Percentiles rank a stretch among this genome's conserved stretches.
phyloP scores from a whole-genome alignment of 1,140 invertebrate genomes.

The Conus ventricosus region DNA sequence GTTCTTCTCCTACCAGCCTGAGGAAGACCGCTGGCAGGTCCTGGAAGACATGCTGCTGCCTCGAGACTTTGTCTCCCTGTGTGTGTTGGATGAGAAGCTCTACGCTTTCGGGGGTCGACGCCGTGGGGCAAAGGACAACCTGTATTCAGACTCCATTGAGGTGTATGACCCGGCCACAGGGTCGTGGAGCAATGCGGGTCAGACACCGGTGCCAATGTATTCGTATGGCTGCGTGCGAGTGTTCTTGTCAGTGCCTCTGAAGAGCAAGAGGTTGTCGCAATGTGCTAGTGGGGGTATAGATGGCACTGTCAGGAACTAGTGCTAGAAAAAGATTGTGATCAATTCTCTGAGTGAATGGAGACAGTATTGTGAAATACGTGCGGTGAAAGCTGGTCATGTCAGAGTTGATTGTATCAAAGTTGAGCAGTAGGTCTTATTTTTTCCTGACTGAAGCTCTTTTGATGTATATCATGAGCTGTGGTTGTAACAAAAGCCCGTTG shows the following conservation, averaged over 20 bases:
- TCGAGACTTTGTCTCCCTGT: constrained; percentile 68
- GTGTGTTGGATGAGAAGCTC: constrained; percentile 67
- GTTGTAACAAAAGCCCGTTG: no score
- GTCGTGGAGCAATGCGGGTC: constrained; percentile 61
- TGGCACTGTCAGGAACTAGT: not conserved
- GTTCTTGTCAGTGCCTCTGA: constrained; percentile 44
- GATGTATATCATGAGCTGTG: no score
- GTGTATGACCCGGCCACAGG: constrained; percentile 61
- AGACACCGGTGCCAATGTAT: constrained; percentile 68
- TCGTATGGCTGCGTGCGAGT: constrained; percentile 70
- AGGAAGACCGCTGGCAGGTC: constrained; percentile 63
- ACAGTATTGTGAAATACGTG: no score
- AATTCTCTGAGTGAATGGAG: not conserved
- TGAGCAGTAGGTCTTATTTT: no score
- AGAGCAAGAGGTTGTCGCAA: not conserved
- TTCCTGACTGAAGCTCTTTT: no score
- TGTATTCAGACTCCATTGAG: constrained; percentile 69
- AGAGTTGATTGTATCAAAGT: no score
- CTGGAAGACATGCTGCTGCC: constrained; percentile 65
- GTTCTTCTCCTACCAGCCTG: constrained; percentile 63
- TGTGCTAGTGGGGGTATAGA: not conserved
- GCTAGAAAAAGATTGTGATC: not conserved
- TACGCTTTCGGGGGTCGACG: constrained; percentile 67
- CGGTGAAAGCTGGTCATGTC: no score
- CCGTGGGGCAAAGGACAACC: constrained; percentile 66